Percentiles rank a stretch among this genome's conserved stretches.
These are phyloP conservation scores for Caenorhabditis remanei DNA, from an alignment of 1,140 invertebrate genomes.

Conservation along the genomic window DNA sequence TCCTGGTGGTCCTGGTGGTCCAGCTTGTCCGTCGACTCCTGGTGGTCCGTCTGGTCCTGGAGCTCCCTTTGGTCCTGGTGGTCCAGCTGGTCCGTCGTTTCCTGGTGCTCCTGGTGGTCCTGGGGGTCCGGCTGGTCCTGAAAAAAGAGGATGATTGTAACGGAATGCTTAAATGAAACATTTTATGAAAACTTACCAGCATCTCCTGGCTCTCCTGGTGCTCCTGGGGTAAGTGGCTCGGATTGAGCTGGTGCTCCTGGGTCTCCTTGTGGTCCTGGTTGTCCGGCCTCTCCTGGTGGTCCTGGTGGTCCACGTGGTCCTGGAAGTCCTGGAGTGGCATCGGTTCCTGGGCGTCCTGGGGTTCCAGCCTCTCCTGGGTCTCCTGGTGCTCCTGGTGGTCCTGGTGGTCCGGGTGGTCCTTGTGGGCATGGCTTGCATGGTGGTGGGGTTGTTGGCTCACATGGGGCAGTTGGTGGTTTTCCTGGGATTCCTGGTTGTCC, in stretches of 20 bases:
- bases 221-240: conserved; percentile 76
- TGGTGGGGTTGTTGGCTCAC: conserved; percentile 69
- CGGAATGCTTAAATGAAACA: background rate
- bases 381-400: conserved; percentile 69
- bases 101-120: conserved; percentile 68
- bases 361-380: conserved; percentile 68
- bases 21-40: conserved; percentile 73
- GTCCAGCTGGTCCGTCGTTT: conserved; percentile 62
- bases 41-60: conserved; percentile 73
- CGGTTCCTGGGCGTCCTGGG: conserved; percentile 67
- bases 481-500: conserved; percentile 68
- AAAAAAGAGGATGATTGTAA: conserved; percentile 17
- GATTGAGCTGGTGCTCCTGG: conserved; percentile 69
- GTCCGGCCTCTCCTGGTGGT: conserved; percentile 65
- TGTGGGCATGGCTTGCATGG: conserved; percentile 70
- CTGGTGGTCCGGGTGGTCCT: conserved; percentile 69
- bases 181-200: conserved; percentile 48
- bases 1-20: conserved; percentile 74
- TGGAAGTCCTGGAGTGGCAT: conserved; percentile 65
- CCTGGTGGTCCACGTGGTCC: conserved; percentile 68
- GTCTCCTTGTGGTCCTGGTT: conserved; percentile 66
- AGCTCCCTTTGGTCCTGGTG: conserved; percentile 69
- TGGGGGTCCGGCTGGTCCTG: conserved; percentile 64
- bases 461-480: conserved; percentile 67
- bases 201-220: conserved; percentile 76